These are phyloP conservation scores for Sialia sialis DNA, from an alignment of 2,113 vertebrate genomes.

Conservation along the genomic window DNA sequence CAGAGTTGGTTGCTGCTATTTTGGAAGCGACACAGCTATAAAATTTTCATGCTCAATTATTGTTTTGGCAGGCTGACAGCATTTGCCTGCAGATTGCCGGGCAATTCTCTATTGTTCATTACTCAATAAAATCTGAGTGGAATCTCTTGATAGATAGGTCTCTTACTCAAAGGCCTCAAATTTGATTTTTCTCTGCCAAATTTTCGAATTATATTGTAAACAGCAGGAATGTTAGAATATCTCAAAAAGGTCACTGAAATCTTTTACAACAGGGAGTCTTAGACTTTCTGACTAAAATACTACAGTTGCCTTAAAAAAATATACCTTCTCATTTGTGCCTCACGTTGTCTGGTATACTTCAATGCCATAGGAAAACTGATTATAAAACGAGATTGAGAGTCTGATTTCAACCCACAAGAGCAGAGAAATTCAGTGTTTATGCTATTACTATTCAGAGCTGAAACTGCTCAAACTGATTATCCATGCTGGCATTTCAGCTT, in stretches of 20 bases:
- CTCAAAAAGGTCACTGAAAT: slow-evolving; percentile 20
- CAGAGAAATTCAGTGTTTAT: neutral
- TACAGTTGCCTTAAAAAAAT: neutral
- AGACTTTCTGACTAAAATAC: neutral
- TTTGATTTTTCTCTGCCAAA: slow-evolving; percentile 21
- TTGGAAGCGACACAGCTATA: slow-evolving; percentile 2
- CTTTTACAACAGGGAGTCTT: neutral
- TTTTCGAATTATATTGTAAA: slow-evolving; percentile 25
- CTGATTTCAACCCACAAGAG: neutral
- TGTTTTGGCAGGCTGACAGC: slow-evolving; percentile 34
- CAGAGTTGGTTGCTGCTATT: slow-evolving; percentile 35
- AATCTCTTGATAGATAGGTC: slow-evolving; percentile 15
- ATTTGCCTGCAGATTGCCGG: neutral
- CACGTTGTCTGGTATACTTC: neutral
- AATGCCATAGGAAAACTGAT: neutral
- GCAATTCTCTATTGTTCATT: slow-evolving; percentile 52
- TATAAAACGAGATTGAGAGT: neutral
- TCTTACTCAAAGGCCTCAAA: slow-evolving; percentile 18
- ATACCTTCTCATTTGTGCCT: neutral
- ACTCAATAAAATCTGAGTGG: slow-evolving; percentile 35
- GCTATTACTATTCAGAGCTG: neutral
- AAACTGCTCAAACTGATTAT: neutral
- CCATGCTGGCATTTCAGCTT: neutral
- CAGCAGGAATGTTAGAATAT: slow-evolving; percentile 6
- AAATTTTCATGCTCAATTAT: slow-evolving; percentile 58